A percentile compares a stretch with the other conserved stretches of the same genome.
phyloP scores from a whole-genome alignment of 2,888 invertebrate genomes.

The Cataglyphis livida region DNA sequence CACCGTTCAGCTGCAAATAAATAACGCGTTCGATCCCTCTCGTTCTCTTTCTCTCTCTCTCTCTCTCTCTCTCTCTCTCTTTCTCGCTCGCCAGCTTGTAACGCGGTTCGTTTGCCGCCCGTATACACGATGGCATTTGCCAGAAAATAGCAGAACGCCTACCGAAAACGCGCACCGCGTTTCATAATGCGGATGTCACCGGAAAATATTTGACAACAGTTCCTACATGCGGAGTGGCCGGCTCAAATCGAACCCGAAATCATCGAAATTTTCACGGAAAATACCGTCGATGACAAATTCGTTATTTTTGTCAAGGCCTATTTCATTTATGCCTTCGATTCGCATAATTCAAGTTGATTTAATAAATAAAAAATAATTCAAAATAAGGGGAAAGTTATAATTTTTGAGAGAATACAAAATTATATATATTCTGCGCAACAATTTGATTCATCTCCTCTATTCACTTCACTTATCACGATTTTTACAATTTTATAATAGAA shows the following conservation, averaged over 20 bases:
- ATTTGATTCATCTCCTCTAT: not conserved
- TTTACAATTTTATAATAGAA: not conserved
- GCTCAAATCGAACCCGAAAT: not conserved
- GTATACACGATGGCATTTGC: slow-evolving; percentile 29
- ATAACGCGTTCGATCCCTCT: slow-evolving; percentile 60
- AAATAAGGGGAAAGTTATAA: not conserved
- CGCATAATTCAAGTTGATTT: not conserved
- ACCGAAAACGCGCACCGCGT: slow-evolving; percentile 64
- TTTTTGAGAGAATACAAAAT: not conserved
- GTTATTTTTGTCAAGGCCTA: not conserved
- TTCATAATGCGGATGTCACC: slow-evolving; percentile 81
- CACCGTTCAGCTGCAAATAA: slow-evolving; percentile 69
- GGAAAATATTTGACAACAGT: slow-evolving; percentile 82
- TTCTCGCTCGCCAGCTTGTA: not conserved
- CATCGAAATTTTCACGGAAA: slow-evolving; percentile 40
- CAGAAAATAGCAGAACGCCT: slow-evolving; percentile 69
- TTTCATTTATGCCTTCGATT: not conserved
- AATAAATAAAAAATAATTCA: not conserved
- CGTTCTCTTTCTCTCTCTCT: not conserved
- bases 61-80: not conserved
- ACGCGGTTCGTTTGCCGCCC: slow-evolving; percentile 39
- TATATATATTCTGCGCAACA: not conserved
- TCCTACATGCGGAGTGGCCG: slow-evolving; percentile 13
- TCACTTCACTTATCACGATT: not conserved
- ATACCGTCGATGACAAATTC: slow-evolving; percentile 7